Base-by-base conservation (phyloP, 2,113 vertebrate genomes). In the Rhipidura dahli region DNA sequence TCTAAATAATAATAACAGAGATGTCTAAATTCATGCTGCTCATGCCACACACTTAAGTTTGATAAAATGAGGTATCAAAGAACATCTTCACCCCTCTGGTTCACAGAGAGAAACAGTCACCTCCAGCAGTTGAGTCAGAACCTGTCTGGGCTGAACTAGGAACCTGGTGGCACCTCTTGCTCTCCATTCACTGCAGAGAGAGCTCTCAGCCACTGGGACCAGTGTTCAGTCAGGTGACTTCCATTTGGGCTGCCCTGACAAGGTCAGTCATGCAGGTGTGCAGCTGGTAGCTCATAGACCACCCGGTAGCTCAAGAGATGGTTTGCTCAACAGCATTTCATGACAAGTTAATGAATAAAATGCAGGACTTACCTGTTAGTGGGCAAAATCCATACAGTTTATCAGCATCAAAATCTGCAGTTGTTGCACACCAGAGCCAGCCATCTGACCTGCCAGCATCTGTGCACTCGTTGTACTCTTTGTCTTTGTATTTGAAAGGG, bases 341-440 rank as follows among this genome's bases (percentile, higher is more conserved):
- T 21, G 42, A 57, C 16, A 65, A 75, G 39, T 13, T 63, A 37
- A 21, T 37, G 23, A 59, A 51, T 42, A 45, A 88, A 75, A 59
- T 27, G 18, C 42, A 72, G 33, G 10, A 95, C 98, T 98, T 97
- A 99, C 99, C 96, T 97, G 92, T 97, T 23, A 90, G 79, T 24
- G 99, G 98, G 82, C 99, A 99, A 89, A 98, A 98, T 77, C 99
- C 99, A 96, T 97, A 99, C 20, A 98, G 97, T 47, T 93, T 96
- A 3, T 98, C 96, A 9, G 84, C 84, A 31, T 98, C 87, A 17
- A 99, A 99, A 89, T 99, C 98, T 23, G 92, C 87, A 15, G 98
- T 98, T 39, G 99, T 99, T 3, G 98, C 97, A 91, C 99, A 99
- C 99, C 99, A 99, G 28, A 98, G 97, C 35, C 88, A 96, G 15